Evolutionary conservation across 1,140 invertebrate species (phyloP).

Genomic region (Panulirus ornatus): DNA sequence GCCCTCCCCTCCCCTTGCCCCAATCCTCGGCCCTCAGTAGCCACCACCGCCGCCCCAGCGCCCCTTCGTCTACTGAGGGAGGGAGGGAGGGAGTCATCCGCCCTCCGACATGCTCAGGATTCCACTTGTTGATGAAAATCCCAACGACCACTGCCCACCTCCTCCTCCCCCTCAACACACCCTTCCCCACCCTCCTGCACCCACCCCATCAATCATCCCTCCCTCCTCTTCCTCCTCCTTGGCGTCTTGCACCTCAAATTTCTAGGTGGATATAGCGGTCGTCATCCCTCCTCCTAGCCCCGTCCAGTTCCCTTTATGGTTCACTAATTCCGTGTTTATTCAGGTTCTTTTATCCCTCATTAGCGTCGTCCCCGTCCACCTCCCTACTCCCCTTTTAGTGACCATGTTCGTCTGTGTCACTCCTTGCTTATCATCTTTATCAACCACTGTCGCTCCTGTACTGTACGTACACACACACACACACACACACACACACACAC

Average conservation of each 20-base stretch:
- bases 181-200: background rate
- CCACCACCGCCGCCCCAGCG: too few relatives aligned
- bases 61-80: background rate
- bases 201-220: background rate
- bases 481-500: too few relatives aligned
- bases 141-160: background rate
- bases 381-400: background rate
- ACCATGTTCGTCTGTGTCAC: too few relatives aligned
- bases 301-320: background rate
- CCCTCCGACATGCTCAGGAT: background rate
- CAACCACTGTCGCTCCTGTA: too few relatives aligned
- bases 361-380: background rate
- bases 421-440: too few relatives aligned
- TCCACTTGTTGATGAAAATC: slow-evolving; percentile 9
- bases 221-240: background rate
- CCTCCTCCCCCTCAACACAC: background rate
- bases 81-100: background rate
- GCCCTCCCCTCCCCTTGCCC: background rate
- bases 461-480: too few relatives aligned
- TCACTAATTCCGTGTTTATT: slow-evolving; percentile 1
- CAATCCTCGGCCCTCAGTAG: too few relatives aligned
- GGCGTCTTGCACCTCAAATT: too few relatives aligned
- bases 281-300: background rate
- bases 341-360: background rate
- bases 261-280: too few relatives aligned